Evolutionary conservation across 2,797 vertebrate genomes (phyloP).

Genomic region (Sylvia borin): DNA sequence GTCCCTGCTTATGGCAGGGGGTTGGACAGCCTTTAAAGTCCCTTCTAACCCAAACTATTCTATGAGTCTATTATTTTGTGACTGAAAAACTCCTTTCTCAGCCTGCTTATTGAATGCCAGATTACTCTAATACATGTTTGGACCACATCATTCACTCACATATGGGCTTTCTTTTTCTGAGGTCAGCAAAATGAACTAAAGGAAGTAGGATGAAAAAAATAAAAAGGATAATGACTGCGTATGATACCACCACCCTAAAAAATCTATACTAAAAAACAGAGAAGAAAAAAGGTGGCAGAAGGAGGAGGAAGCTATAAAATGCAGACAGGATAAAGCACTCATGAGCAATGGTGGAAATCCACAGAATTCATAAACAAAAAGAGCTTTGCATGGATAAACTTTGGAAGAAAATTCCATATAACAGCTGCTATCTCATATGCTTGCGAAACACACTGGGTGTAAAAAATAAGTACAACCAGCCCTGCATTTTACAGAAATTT

Average conservation of each 20-base stretch:
- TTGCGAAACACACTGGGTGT: fast-evolving
- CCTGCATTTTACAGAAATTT: neutral
- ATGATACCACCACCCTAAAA: neutral
- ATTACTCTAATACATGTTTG: neutral
- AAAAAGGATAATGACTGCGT: neutral
- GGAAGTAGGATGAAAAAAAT: neutral
- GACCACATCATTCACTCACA: neutral
- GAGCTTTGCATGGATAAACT: neutral
- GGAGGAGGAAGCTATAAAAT: neutral
- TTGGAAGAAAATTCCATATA: neutral
- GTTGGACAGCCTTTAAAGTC: neutral
- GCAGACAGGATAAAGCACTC: neutral
- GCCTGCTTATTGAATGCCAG: neutral
- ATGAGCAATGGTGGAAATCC: neutral
- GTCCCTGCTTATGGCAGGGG: neutral
- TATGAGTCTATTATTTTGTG: neutral
- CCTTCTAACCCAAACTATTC: neutral
- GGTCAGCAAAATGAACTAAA: neutral
- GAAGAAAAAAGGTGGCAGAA: neutral
- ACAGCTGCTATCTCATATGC: neutral
- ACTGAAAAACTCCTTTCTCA: neutral
- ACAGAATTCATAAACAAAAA: neutral
- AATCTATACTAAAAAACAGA: neutral
- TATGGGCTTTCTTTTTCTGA: neutral
- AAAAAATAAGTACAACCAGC: neutral